A percentile compares a stretch with the other conserved stretches of the same genome.
phyloP scores from a whole-genome alignment of 2,797 vertebrate species.

The Chanos chanos region DNA sequence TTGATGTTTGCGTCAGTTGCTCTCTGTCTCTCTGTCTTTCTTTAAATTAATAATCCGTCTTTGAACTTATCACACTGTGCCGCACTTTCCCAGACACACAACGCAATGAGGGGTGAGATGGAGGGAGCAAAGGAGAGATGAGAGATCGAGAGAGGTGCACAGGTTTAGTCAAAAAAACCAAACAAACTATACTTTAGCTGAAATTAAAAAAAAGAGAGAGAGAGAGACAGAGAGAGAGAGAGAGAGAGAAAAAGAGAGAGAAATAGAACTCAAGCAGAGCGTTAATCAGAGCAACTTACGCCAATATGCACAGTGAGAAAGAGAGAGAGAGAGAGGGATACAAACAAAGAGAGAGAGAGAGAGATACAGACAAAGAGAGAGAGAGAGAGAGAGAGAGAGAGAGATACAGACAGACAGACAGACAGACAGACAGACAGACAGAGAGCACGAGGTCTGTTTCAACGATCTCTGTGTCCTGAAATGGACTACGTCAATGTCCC shows the following conservation, averaged over 20 bases:
- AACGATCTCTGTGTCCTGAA: not conserved
- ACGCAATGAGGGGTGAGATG: conserved; percentile 42
- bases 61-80: conserved; percentile 64
- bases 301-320: not conserved
- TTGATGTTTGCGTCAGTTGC: conserved; percentile 69
- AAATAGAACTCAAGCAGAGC: no score
- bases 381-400: not conserved
- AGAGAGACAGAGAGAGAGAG: conserved; percentile 7
- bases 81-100: conserved; percentile 51
- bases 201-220: conserved; percentile 5
- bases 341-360: conserved; percentile 2
- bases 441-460: no score
- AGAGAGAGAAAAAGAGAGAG: not conserved
- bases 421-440: not conserved
- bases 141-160: conserved; percentile 1
- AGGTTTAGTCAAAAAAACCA: no score
- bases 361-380: not conserved
- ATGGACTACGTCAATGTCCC: no score
- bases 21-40: conserved; percentile 62
- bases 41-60: conserved; percentile 71
- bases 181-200: no score
- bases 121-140: conserved; percentile 27
- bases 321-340: conserved; percentile 20
- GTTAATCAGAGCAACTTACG: no score
- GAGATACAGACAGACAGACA: conserved; percentile 9